phyloP scores from a whole-genome alignment of 2,888 invertebrate species.

The Odontothrips loti region DNA sequence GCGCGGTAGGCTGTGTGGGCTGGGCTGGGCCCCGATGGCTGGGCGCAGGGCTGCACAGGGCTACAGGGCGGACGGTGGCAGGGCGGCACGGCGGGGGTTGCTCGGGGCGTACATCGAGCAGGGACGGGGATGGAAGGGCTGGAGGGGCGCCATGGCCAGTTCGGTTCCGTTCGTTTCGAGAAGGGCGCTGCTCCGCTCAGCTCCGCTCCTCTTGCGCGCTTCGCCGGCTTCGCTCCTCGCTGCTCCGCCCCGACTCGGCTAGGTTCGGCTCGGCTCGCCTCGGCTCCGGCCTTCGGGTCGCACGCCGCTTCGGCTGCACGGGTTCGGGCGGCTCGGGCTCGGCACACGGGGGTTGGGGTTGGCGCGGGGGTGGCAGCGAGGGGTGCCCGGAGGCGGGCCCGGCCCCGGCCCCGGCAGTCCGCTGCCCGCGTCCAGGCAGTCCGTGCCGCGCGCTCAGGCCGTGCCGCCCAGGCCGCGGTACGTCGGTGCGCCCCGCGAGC shows the following conservation, averaged over 20 bases:
- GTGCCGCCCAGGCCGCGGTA: conserved; percentile 29
- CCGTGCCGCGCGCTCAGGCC: conserved; percentile 4
- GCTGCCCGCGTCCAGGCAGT: background rate
- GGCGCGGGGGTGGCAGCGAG: background rate
- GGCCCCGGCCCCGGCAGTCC: background rate
- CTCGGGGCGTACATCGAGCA: too few species aligned
- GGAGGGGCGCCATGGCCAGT: too few species aligned
- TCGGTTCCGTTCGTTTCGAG: too few species aligned
- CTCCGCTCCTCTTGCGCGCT: background rate
- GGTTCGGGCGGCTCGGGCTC: background rate
- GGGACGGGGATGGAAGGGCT: too few species aligned
- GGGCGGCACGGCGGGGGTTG: too few species aligned
- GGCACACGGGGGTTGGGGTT: background rate
- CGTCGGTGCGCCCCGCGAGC: conserved; percentile 17
- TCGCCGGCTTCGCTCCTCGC: background rate
- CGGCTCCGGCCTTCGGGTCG: background rate
- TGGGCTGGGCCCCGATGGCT: too few species aligned
- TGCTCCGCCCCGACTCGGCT: too few species aligned
- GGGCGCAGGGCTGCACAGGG: too few species aligned
- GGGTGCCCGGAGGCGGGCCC: background rate
- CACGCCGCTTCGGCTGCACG: background rate
- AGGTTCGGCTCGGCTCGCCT: background rate
- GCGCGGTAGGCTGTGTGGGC: too few species aligned
- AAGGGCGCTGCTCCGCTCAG: too few species aligned
- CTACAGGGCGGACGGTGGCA: too few species aligned